Conservation (phyloP, 2,888 invertebrate species). For the Lasioglossum morio region DNA sequence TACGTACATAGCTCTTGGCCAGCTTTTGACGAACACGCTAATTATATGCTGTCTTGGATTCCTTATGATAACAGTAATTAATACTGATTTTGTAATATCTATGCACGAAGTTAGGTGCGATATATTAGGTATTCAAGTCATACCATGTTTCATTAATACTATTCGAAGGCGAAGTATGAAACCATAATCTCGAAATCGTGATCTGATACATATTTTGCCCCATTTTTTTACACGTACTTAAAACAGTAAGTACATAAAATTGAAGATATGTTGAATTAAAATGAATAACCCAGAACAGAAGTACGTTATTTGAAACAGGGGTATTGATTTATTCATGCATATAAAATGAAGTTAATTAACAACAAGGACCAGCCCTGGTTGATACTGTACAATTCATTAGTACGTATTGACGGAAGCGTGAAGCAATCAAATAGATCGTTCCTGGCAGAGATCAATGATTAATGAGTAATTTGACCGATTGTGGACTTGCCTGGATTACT, state of each 20-base stretch:
- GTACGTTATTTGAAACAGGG: no score
- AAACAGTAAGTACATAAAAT: neutral
- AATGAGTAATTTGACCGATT: neutral
- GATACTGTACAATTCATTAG: neutral
- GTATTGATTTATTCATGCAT: neutral
- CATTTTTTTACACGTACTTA: neutral
- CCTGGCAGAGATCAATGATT: neutral
- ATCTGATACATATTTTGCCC: neutral
- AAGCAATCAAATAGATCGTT: neutral
- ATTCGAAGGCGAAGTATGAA: neutral
- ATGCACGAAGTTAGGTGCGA: neutral
- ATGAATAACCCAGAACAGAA: no score
- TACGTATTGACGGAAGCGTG: neutral
- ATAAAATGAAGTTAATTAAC: neutral
- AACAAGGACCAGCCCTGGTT: neutral
- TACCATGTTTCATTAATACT: neutral
- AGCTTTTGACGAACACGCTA: constrained; percentile 62
- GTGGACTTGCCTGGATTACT: neutral
- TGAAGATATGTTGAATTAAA: neutral
- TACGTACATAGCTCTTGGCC: constrained; percentile 64
- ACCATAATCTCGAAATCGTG: neutral
- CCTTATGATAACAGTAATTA: constrained; percentile 56
- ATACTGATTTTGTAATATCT: neutral
- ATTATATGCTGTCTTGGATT: constrained; percentile 67
- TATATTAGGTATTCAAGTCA: neutral